phyloP scores from a whole-genome alignment of 1,140 invertebrate genomes.

The Dryas iulia region DNA sequence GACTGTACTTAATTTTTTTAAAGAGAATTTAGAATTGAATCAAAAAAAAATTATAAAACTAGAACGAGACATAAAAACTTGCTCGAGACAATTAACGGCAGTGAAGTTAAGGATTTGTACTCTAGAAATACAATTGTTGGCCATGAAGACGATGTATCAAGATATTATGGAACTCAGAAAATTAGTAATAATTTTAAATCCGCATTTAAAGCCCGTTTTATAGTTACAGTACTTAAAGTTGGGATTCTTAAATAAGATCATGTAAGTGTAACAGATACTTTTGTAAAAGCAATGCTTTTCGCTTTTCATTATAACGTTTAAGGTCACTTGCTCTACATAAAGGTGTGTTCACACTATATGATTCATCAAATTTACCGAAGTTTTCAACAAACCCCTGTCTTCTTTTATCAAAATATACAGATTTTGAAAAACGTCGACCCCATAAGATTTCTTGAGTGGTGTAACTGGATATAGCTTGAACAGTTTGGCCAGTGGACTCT shows the following conservation, averaged over 20 bases:
- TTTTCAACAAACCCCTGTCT: conserved; percentile 91
- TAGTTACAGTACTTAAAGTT: neutral
- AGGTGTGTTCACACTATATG: conserved; percentile 90
- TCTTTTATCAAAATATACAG: conserved; percentile 89
- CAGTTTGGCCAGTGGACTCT: conserved; percentile 84
- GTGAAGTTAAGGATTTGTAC: conserved; percentile 47
- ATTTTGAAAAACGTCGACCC: conserved; percentile 84
- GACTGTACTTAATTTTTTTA: conserved; percentile 30
- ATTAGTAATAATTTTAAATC: conserved; percentile 44
- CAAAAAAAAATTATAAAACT: conserved; percentile 45
- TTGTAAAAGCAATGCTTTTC: conserved; percentile 8
- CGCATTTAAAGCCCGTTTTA: conserved; percentile 37
- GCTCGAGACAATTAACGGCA: conserved; percentile 37
- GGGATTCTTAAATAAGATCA: conserved; percentile 1
- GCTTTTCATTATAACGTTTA: conserved; percentile 77
- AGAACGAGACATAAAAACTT: conserved; percentile 40
- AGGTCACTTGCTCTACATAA: conserved; percentile 88
- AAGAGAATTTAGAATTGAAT: conserved; percentile 40
- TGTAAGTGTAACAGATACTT: conserved; percentile 12
- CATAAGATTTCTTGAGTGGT: conserved; percentile 85
- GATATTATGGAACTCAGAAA: conserved; percentile 57
- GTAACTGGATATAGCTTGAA: conserved; percentile 84
- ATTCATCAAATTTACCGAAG: conserved; percentile 90
- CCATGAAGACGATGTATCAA: conserved; percentile 47
- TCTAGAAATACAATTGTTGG: conserved; percentile 45